Evolutionary conservation across 2,113 vertebrate species (phyloP).

Genomic region (Neotragus moschatus): DNA sequence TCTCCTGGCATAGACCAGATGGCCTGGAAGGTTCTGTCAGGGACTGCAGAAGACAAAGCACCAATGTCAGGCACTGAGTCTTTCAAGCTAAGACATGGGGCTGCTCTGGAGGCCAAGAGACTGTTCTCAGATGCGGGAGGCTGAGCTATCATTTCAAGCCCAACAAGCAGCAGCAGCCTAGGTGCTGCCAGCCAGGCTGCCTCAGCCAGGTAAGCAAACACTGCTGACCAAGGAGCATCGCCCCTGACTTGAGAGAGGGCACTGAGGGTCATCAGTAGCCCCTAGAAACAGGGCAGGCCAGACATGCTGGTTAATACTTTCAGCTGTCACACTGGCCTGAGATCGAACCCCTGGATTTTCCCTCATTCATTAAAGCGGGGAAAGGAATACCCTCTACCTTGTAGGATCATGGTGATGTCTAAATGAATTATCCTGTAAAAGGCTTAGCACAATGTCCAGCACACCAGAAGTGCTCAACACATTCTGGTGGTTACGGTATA

Average conservation of each 20-base stretch:
- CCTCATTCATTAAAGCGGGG: background rate
- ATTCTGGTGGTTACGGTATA: accelerated
- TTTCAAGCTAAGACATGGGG: background rate
- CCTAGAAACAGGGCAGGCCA: background rate
- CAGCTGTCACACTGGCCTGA: background rate
- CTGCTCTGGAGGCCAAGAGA: background rate
- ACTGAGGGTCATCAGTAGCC: background rate
- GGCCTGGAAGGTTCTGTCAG: background rate
- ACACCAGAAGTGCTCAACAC: accelerated
- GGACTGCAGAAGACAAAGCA: background rate
- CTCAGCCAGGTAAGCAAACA: background rate
- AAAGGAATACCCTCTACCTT: background rate
- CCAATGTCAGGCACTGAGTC: background rate
- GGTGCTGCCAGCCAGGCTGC: background rate
- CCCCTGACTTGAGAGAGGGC: too few relatives aligned
- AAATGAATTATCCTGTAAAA: background rate
- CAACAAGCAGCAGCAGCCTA: background rate
- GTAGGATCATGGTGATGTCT: background rate
- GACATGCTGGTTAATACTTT: background rate
- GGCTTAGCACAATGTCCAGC: accelerated
- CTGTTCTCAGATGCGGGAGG: background rate
- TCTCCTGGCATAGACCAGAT: background rate
- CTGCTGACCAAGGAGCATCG: background rate
- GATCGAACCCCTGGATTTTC: background rate
- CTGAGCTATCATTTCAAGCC: too few relatives aligned